These are phyloP conservation scores for Drosophila pseudoananassae DNA, from an alignment of 1,140 invertebrate species.

Conservation along the genomic window DNA sequence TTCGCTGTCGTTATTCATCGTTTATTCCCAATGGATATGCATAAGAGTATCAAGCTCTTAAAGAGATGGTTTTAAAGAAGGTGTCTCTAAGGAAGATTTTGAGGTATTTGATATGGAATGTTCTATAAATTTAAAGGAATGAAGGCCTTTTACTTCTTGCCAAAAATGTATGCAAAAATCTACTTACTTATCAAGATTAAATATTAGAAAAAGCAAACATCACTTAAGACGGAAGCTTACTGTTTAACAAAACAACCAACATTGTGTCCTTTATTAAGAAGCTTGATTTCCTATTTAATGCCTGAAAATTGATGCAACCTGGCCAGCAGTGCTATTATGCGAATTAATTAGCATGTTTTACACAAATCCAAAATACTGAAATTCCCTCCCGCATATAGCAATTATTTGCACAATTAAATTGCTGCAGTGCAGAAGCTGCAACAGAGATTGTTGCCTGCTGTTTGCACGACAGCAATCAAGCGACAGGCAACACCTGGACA, in stretches of 20 bases:
- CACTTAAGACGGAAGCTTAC: not conserved
- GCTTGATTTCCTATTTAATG: not conserved
- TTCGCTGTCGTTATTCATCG: not conserved
- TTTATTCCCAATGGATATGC: constrained; percentile 2
- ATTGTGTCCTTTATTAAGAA: constrained; percentile 10
- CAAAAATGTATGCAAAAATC: too few relatives aligned
- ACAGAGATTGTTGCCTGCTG: not conserved
- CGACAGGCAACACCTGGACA: constrained; percentile 2
- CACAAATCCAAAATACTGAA: constrained; percentile 13
- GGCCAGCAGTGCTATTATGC: constrained; percentile 3
- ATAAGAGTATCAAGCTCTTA: not conserved
- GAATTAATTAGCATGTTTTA: constrained; percentile 32
- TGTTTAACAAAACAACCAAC: not conserved
- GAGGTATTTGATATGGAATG: too few relatives aligned
- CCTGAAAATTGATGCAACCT: not conserved
- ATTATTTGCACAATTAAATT: constrained; percentile 21
- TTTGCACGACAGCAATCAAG: constrained; percentile 6
- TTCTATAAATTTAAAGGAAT: too few relatives aligned
- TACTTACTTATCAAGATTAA: too few relatives aligned
- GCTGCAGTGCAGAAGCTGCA: constrained; percentile 23
- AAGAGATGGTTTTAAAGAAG: not conserved
- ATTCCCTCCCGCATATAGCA: not conserved
- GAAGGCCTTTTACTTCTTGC: too few relatives aligned
- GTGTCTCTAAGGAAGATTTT: too few relatives aligned
- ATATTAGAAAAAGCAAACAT: too few relatives aligned